Evolutionary conservation across 2,113 vertebrate genomes (phyloP).

Genomic region (Pygoscelis adeliae): DNA sequence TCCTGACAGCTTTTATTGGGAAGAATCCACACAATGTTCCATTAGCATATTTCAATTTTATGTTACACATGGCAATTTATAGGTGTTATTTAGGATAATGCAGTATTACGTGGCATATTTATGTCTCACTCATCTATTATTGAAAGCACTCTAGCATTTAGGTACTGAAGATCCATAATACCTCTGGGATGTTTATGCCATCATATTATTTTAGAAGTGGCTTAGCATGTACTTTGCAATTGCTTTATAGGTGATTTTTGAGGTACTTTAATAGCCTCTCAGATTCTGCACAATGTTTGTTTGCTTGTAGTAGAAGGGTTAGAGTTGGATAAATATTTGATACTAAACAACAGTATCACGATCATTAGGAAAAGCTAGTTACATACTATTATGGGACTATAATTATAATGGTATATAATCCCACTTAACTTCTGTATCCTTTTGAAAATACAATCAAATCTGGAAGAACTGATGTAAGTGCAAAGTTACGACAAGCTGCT

Average conservation of each 20-base stretch:
- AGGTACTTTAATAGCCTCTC: constrained; percentile 43
- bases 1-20: constrained; percentile 44
- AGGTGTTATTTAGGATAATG: constrained; percentile 72
- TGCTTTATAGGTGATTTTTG: constrained; percentile 49
- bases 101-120: constrained; percentile 56
- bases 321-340: background rate
- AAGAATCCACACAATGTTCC: constrained; percentile 62
- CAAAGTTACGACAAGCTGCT: background rate
- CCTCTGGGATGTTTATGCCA: constrained; percentile 40
- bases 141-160: constrained; percentile 64
- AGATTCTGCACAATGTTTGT: background rate
- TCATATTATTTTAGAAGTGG: constrained; percentile 52
- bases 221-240: constrained; percentile 32
- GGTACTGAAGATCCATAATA: constrained; percentile 60
- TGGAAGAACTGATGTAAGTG: background rate
- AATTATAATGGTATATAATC: background rate
- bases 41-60: constrained; percentile 79
- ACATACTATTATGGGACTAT: background rate
- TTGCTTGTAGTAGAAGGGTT: background rate
- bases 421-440: background rate
- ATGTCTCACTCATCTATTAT: constrained; percentile 71
- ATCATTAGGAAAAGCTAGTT: background rate
- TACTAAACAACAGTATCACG: background rate
- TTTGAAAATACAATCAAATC: background rate
- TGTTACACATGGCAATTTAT: constrained; percentile 58